Evolutionary conservation across 1,140 invertebrate species (phyloP).

Genomic region (Neoseiulus cucumeris): DNA sequence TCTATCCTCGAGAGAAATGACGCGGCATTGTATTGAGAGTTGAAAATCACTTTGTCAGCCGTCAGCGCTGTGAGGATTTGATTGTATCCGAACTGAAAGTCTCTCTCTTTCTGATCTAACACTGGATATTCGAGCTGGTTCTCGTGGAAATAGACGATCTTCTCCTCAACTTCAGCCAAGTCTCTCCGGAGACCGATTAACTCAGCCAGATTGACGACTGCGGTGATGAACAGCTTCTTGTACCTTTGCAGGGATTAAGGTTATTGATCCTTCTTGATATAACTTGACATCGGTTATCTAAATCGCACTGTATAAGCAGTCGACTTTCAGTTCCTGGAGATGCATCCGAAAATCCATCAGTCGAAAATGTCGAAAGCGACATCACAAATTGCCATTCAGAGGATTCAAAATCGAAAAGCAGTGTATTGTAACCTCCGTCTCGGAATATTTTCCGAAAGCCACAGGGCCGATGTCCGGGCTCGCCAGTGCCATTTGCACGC

Average conservation of each 20-base stretch:
- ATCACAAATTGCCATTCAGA: too few relatives aligned
- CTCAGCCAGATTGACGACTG: slow-evolving; percentile 49
- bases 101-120: slow-evolving; percentile 40
- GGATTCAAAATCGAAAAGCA: too few relatives aligned
- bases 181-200: slow-evolving; percentile 43
- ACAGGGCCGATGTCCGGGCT: slow-evolving; percentile 42
- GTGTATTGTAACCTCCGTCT: slow-evolving; percentile 25
- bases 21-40: slow-evolving; percentile 44
- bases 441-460: slow-evolving; percentile 40
- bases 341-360: too few relatives aligned
- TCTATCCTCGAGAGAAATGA: slow-evolving; percentile 43
- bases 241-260: slow-evolving; percentile 13
- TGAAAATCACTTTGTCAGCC: slow-evolving; percentile 48
- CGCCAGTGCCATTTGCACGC: slow-evolving; percentile 62
- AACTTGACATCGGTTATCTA: too few relatives aligned
- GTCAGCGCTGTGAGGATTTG: slow-evolving; percentile 27
- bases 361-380: too few relatives aligned
- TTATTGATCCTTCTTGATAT: too few relatives aligned
- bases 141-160: slow-evolving; percentile 57
- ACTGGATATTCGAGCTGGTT: slow-evolving; percentile 54
- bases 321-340: too few relatives aligned
- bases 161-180: slow-evolving; percentile 32
- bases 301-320: too few relatives aligned
- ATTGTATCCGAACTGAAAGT: slow-evolving; percentile 45
- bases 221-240: slow-evolving; percentile 43